A percentile compares a stretch with the other conserved stretches of the same genome.
Conservation (phyloP, 1,140 invertebrate genomes). For the Tetragonula clypearis region DNA sequence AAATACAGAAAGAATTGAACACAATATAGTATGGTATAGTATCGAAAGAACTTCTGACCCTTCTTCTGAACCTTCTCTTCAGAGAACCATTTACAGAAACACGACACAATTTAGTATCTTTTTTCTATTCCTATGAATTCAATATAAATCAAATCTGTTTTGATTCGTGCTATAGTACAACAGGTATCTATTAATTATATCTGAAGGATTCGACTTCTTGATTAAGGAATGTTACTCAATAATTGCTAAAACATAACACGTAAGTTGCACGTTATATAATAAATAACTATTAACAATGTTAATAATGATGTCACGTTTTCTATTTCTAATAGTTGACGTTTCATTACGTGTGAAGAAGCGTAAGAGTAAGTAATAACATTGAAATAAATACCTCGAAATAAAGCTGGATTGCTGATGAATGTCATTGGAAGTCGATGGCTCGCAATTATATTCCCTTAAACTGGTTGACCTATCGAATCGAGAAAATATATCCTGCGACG, state of each 20-base stretch:
- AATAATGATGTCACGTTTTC: background rate
- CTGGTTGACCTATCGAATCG: conserved; percentile 59
- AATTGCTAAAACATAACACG: background rate
- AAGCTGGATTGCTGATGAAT: conserved; percentile 18
- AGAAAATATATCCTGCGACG: background rate
- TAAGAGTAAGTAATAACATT: background rate
- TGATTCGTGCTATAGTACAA: background rate
- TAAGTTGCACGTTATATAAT: no score
- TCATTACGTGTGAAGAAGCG: background rate
- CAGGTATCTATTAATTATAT: background rate
- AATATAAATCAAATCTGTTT: background rate
- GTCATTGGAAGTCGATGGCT: conserved; percentile 62
- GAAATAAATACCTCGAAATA: conserved; percentile 49
- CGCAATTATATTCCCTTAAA: conserved; percentile 57
- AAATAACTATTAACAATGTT: background rate
- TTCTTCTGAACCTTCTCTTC: background rate
- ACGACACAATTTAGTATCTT: background rate
- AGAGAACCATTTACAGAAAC: background rate
- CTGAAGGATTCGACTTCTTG: background rate
- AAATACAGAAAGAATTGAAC: background rate
- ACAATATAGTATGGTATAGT: background rate
- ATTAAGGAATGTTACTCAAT: background rate
- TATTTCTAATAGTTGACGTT: background rate
- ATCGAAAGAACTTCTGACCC: background rate
- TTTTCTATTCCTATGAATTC: background rate